phyloP scores from a whole-genome alignment of 2,888 invertebrate species.

The Paralinhomoeus sp. region DNA sequence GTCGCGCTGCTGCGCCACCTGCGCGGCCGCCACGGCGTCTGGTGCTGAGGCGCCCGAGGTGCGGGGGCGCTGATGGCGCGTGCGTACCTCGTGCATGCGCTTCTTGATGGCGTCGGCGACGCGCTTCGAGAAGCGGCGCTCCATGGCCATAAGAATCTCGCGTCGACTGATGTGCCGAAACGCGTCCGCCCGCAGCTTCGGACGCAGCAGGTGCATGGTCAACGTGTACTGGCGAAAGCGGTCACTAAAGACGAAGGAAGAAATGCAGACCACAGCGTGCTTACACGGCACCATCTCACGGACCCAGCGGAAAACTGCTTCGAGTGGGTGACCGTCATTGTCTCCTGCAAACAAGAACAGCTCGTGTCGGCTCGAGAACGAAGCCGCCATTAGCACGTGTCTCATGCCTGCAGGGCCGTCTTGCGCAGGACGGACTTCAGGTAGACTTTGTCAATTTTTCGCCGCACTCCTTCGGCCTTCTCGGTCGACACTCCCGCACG shows the following conservation, averaged over 20 bases:
- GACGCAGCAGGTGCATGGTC: constrained; percentile 48
- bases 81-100: not conserved
- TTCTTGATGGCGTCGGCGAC: not conserved
- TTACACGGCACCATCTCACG: no score
- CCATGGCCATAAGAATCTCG: constrained; percentile 11
- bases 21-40: not conserved
- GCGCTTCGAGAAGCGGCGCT: not conserved
- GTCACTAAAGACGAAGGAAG: constrained; percentile 6
- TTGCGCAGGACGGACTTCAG: constrained; percentile 1
- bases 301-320: not conserved
- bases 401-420: not conserved
- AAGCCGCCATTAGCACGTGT: no score
- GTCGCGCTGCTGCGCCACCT: not conserved
- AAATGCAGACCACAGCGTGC: not conserved
- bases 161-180: constrained; percentile 40
- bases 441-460: not conserved
- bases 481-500: not conserved
- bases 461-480: not conserved
- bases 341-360: not conserved
- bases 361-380: no score
- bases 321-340: not conserved
- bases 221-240: constrained; percentile 42
- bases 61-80: no score
- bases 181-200: constrained; percentile 46
- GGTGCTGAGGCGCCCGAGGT: not conserved